Evolutionary conservation across 1,140 invertebrate genomes (phyloP).

Genomic region (Leptinotarsa lineolata): DNA sequence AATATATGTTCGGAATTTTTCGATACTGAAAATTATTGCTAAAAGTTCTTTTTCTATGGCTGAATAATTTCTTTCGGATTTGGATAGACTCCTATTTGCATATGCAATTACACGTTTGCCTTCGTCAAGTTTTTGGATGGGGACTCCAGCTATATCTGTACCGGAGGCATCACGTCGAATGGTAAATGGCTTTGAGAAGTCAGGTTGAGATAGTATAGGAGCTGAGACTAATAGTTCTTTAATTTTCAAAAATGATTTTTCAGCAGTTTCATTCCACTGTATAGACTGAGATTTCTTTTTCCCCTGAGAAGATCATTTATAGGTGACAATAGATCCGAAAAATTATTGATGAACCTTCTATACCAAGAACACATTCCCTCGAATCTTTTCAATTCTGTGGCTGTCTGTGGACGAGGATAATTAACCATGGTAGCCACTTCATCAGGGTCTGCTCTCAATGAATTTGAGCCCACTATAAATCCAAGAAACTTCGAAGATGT

Average conservation of each 20-base stretch:
- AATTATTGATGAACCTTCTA: conserved; percentile 56
- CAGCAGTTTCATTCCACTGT: neutral
- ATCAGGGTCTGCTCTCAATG: neutral
- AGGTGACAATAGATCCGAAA: conserved; percentile 50
- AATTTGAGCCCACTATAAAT: neutral
- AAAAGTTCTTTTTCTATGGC: conserved; percentile 58
- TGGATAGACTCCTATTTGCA: conserved; percentile 50
- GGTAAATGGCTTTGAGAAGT: conserved; percentile 34
- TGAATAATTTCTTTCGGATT: conserved; percentile 55
- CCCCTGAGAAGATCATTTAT: conserved; percentile 38
- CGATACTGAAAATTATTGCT: conserved; percentile 55
- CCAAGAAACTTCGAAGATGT: neutral
- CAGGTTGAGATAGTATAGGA: conserved; percentile 40
- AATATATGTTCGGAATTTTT: conserved; percentile 56
- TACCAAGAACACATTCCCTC: conserved; percentile 51
- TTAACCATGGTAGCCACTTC: conserved; percentile 28
- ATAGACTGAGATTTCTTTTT: no score
- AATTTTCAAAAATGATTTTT: conserved; percentile 34
- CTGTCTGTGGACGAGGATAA: conserved; percentile 43
- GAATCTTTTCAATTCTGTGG: conserved; percentile 41
- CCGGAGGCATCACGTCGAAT: conserved; percentile 40
- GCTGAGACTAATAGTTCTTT: conserved; percentile 34
- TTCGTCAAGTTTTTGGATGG: conserved; percentile 34
- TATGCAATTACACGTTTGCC: conserved; percentile 37
- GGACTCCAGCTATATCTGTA: conserved; percentile 42